Base-by-base conservation (phyloP, 2,888 invertebrate genomes). In the Cremastinae sp. region DNA sequence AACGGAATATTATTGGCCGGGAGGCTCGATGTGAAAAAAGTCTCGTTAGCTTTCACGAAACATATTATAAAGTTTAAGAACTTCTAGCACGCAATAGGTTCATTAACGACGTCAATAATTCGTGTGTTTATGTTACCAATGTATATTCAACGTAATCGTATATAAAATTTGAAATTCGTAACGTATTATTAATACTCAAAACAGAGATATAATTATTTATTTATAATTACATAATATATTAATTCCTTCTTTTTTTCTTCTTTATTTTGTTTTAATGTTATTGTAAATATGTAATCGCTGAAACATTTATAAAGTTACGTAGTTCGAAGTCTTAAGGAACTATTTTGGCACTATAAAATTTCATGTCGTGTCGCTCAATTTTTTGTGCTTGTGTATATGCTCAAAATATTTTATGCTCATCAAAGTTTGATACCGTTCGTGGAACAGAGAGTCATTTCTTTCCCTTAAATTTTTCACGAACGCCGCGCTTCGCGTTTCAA, bases 161-260 rank as follows among this genome's bases (percentile, higher is more conserved):
- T 76, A 76, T 88, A 88, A 88, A 88, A 88, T 88, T 77, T 88
- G 84, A 84, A 87, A 84, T 85, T 75, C 71, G 78, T 87, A 87
- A 86, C 86, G 82, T 68, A 73, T 66, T 79, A 79, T 78, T 80
- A 74, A 79, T 81, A 78, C 74, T 78, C 69, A 75, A 81, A 84
- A 84, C 82, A 80, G 81, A 81, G 72, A 80, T 80, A 82, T 81
- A 74, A 81, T 74, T 62, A 76, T 75, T 53, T 59, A 69, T 69
- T 28, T 69, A 34, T 53, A 59, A 38, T 16, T 61, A 53, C 59
- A 59, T 51, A 16, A 65, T 43, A 18, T 64, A 72, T 51, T n/a
- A n/a, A n/a, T n/a, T n/a, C n/a, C n/a, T n/a, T n/a, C n/a, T 51
- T 41, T 54, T 20, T 59, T 62, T 56, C 16, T 7, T 51, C 34